Evolutionary conservation across 2,888 invertebrate species (phyloP).

Genomic region (Ryuthela nishihirai): DNA sequence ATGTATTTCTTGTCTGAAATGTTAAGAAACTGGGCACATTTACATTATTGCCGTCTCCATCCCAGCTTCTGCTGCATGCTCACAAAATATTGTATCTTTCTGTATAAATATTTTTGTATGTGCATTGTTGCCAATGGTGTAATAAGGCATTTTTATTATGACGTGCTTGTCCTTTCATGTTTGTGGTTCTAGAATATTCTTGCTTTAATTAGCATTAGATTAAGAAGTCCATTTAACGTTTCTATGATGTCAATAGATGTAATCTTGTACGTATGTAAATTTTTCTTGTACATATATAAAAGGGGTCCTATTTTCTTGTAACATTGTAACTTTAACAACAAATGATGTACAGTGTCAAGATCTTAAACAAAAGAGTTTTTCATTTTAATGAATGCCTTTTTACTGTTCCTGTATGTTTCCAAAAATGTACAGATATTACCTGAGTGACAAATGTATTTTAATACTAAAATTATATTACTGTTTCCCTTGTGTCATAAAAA

Average conservation of each 20-base stretch:
- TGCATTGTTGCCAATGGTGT: conserved; percentile 36
- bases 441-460: conserved; percentile 38
- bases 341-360: conserved; percentile 33
- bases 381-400: conserved; percentile 36
- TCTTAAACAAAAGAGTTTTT: conserved; percentile 20
- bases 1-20: conserved; percentile 35
- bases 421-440: conserved; percentile 35
- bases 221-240: conserved; percentile 38
- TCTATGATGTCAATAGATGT: conserved; percentile 37
- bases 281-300: conserved; percentile 35
- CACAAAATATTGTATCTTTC: conserved; percentile 37
- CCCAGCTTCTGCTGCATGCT: conserved; percentile 33
- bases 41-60: no score
- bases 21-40: no score
- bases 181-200: conserved; percentile 30
- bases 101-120: conserved; percentile 40
- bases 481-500: conserved; percentile 22
- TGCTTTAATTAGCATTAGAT: conserved; percentile 30
- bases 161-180: conserved; percentile 23
- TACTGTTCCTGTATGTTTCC: conserved; percentile 36
- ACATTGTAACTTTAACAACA: conserved; percentile 31
- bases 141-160: conserved; percentile 37
- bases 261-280: conserved; percentile 36
- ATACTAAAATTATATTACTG: conserved; percentile 36
- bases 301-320: conserved; percentile 38